Base-by-base conservation (phyloP, 2,888 invertebrate genomes). In the Diogma glabrata region DNA sequence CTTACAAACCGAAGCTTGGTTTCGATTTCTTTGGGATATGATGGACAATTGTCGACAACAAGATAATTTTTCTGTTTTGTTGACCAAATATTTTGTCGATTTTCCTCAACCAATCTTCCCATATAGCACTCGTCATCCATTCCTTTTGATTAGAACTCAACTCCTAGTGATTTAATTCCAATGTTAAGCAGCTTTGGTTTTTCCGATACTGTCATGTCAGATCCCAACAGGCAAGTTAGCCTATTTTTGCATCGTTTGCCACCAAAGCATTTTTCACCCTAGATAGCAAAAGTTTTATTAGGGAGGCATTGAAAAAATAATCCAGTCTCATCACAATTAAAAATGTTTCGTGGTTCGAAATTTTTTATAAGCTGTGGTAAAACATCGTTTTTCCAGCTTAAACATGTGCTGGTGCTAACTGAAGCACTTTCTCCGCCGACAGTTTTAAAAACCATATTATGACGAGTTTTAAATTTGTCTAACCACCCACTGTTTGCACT, bases 101-200 rank as follows among this genome's bases (percentile, higher is more conserved):
- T 28, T 28, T 28, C 28, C 9, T 28, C n/a, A 28, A n/a, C n/a
- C n/a, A n/a, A n/a, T n/a, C n/a, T n/a, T n/a, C n/a, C n/a, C n/a
- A n/a, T n/a, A n/a, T n/a, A n/a, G n/a, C n/a, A n/a, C n/a, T n/a
- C n/a, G n/a, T n/a, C n/a, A n/a, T n/a, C n/a, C n/a, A n/a, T n/a
- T n/a, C n/a, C n/a, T n/a, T n/a, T n/a, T n/a, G n/a, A n/a, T n/a
- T n/a, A n/a, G n/a, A n/a, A n/a, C n/a, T n/a, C n/a, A n/a, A n/a
- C 28, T n/a, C 28, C 28, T 12, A 28, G 28, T 12, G 28, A 28
- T 28, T 28, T 28, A 28, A 28, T 28, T 38, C 58, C 60, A 23
- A 60, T 61, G 12, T 59, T 53, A 10, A 62, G 40, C n/a, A 58
- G 47, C 48, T 57, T 57, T 50, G 52, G 24, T 56, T 61, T 62